Conservation (phyloP, 2,113 vertebrate genomes). For the Uropsilus gracilis region DNA sequence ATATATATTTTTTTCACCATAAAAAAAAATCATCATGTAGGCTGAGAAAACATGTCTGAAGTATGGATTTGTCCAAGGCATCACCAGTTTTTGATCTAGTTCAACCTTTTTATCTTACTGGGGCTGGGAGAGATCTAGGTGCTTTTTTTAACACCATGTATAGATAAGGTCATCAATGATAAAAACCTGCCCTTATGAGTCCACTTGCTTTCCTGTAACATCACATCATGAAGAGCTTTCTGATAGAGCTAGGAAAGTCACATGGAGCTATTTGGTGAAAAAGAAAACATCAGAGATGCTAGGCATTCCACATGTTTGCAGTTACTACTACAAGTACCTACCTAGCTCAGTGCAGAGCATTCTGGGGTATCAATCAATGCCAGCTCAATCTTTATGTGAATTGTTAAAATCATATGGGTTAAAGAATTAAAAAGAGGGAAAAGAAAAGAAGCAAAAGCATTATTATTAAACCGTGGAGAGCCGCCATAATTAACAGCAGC, state of each 20-base stretch:
- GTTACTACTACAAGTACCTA: background rate
- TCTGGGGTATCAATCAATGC: background rate
- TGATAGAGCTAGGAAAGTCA: background rate
- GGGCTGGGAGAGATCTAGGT: background rate
- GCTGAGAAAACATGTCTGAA: background rate
- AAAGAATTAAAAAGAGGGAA: constrained; percentile 27
- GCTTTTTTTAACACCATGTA: background rate
- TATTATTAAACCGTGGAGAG: constrained; percentile 53
- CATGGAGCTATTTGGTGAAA: background rate
- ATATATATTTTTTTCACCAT: background rate
- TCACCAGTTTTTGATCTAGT: background rate
- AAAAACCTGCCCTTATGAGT: background rate
- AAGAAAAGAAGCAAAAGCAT: constrained; percentile 8
- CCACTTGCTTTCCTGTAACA: background rate
- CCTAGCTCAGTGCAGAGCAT: background rate
- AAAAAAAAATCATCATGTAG: background rate
- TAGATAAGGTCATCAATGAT: background rate
- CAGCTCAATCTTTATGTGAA: background rate
- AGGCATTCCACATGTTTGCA: background rate
- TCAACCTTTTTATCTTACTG: background rate
- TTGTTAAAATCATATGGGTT: background rate
- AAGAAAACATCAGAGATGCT: background rate
- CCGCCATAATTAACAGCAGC: constrained; percentile 45
- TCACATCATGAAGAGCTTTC: background rate
- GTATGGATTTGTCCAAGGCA: background rate